phyloP scores from a whole-genome alignment of 2,888 invertebrate genomes.

The Seira sanloemensis region DNA sequence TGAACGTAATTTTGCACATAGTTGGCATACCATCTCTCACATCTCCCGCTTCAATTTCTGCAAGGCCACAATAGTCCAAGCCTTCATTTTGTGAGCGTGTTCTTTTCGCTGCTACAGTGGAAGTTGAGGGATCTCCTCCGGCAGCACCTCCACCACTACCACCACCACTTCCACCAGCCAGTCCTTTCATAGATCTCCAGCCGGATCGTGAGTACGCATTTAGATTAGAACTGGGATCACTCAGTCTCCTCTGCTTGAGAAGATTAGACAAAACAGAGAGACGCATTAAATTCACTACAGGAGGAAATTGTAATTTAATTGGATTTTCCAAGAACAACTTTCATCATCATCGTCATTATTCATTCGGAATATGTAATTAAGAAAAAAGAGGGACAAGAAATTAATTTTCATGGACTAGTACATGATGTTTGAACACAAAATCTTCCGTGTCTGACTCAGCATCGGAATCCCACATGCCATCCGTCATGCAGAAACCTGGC shows the following conservation, averaged over 20 bases:
- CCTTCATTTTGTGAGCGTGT: conserved; percentile 95
- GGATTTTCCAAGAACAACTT: neutral
- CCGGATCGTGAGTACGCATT: conserved; percentile 89
- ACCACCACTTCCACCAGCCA: conserved; percentile 78
- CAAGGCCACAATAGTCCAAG: conserved; percentile 89
- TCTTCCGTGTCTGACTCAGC: conserved; percentile 93
- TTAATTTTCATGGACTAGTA: conserved; percentile 73
- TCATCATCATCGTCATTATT: conserved; percentile 10
- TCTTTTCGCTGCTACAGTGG: conserved; percentile 77
- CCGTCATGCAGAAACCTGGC: conserved; percentile 88
- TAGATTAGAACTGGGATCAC: conserved; percentile 94
- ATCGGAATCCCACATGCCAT: conserved; percentile 89
- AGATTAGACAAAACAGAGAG: conserved; percentile 50
- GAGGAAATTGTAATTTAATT: neutral
- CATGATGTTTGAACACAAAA: conserved; percentile 87
- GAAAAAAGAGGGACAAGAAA: neutral
- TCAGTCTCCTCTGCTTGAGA: conserved; percentile 83
- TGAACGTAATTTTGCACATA: neutral
- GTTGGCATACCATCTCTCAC: conserved; percentile 87
- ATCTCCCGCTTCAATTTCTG: conserved; percentile 96
- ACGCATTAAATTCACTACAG: neutral
- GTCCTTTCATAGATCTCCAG: conserved; percentile 77
- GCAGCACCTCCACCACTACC: conserved; percentile 78
- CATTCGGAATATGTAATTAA: neutral
- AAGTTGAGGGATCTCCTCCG: conserved; percentile 70